Conservation (phyloP, 2,113 vertebrate species). For the Hippocampus abdominalis region DNA sequence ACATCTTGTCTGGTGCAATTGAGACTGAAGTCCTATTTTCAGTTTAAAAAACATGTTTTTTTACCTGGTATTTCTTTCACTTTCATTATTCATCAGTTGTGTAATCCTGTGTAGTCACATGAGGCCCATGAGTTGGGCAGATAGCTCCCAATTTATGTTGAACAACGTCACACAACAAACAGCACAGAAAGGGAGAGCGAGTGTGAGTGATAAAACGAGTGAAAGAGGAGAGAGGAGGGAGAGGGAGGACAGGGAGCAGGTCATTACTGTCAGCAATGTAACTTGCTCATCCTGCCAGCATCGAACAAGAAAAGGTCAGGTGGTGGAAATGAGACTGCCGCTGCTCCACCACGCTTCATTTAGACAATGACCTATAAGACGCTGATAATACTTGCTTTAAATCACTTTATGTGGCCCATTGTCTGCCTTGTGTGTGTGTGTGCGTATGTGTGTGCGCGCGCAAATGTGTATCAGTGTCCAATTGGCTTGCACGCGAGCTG, state of each 20-base stretch:
- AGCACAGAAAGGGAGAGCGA: conserved; percentile 6
- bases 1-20: not conserved
- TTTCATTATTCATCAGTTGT: not conserved
- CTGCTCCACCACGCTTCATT: conserved; percentile 66
- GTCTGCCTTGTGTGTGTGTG: conserved; percentile 36
- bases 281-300: conserved; percentile 61
- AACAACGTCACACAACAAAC: conserved; percentile 29
- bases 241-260: conserved; percentile 45
- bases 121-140: conserved; percentile 12
- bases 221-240: conserved; percentile 21
- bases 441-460: conserved; percentile 1
- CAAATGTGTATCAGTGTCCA: conserved; percentile 1
- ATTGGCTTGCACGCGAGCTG: conserved; percentile 31
- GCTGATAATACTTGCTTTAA: conserved; percentile 66
- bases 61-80: not conserved
- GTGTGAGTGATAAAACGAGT: conserved; percentile 40
- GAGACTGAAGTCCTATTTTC: not conserved
- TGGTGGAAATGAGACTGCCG: conserved; percentile 59
- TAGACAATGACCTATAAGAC: conserved; percentile 69
- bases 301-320: conserved; percentile 72
- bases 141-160: conserved; percentile 43
- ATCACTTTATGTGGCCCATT: conserved; percentile 58
- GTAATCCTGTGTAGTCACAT: not conserved
- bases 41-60: not conserved
- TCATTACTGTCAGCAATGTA: conserved; percentile 69